Percentiles rank a stretch among this genome's conserved stretches.
phyloP scores from a whole-genome alignment of 2,888 invertebrate species.

The Meliscaeva auricollis region DNA sequence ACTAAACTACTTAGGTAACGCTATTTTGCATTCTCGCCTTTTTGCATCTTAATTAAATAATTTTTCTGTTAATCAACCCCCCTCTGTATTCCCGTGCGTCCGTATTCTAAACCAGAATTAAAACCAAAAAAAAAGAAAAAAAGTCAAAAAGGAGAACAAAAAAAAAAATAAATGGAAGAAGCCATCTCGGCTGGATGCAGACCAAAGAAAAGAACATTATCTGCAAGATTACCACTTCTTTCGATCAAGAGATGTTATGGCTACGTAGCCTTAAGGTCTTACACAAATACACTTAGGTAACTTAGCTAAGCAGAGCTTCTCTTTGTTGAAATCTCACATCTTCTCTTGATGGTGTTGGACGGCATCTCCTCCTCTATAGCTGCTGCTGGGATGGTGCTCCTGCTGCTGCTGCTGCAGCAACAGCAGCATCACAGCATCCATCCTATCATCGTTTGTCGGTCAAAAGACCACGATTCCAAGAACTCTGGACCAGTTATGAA shows the following conservation, averaged over 20 bases:
- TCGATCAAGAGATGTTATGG: constrained; percentile 67
- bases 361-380: constrained; percentile 64
- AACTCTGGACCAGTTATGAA: constrained; percentile 83
- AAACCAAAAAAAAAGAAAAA: constrained; percentile 22
- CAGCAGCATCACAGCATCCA: constrained; percentile 48
- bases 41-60: constrained; percentile 73
- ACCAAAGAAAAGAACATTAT: constrained; percentile 38
- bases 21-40: constrained; percentile 7
- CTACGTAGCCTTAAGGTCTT: constrained; percentile 63
- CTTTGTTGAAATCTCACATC: constrained; percentile 55
- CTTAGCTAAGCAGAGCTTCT: constrained; percentile 27
- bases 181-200: not conserved
- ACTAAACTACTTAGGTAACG: constrained; percentile 38
- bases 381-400: constrained; percentile 57
- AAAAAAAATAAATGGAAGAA: not conserved
- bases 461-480: constrained; percentile 82
- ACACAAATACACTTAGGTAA: constrained; percentile 55
- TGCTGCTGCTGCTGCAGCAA: constrained; percentile 24
- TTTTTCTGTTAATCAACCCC: constrained; percentile 69
- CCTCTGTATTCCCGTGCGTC: not conserved
- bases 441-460: constrained; percentile 81
- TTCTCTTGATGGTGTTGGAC: constrained; percentile 54
- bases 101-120: constrained; percentile 37
- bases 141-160: not conserved
- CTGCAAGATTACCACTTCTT: constrained; percentile 63